These are phyloP conservation scores for Drosophila tanythrix DNA, from an alignment of 2,888 invertebrate species.

Conservation along the genomic window DNA sequence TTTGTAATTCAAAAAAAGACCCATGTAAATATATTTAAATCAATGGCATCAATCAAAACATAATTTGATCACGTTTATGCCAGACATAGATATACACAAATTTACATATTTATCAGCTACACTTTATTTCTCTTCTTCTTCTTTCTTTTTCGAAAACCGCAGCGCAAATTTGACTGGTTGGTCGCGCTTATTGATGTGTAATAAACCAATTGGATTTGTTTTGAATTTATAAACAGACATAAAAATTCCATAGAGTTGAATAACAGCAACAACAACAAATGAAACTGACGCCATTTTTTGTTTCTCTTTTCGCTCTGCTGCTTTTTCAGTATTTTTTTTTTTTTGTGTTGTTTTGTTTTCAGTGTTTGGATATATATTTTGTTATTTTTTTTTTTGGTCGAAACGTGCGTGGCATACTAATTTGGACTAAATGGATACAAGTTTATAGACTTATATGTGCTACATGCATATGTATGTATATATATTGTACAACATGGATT, in stretches of 20 bases:
- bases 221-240: conserved; percentile 82
- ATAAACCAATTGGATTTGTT: conserved; percentile 83
- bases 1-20: not conserved
- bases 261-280: conserved; percentile 19
- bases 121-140: conserved; percentile 17
- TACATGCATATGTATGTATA: conserved; percentile 8
- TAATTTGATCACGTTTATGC: conserved; percentile 66
- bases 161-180: conserved; percentile 65
- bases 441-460: conserved; percentile 11
- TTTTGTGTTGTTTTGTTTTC: conserved; percentile 38
- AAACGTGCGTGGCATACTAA: conserved; percentile 78
- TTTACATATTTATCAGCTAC: conserved; percentile 37
- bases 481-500: conserved; percentile 1
- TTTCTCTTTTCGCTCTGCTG: conserved; percentile 56
- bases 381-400: conserved; percentile 39
- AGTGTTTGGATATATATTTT: conserved; percentile 19
- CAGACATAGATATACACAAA: conserved; percentile 36
- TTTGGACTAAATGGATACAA: conserved; percentile 68
- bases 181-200: conserved; percentile 77
- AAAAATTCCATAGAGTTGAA: conserved; percentile 23
- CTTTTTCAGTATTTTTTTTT: conserved; percentile 32
- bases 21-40: not conserved
- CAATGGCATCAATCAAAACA: conserved; percentile 38
- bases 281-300: conserved; percentile 62
- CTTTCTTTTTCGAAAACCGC: conserved; percentile 38